Conservation (phyloP, 1,140 invertebrate genomes). For the Lucilia cuprina region DNA sequence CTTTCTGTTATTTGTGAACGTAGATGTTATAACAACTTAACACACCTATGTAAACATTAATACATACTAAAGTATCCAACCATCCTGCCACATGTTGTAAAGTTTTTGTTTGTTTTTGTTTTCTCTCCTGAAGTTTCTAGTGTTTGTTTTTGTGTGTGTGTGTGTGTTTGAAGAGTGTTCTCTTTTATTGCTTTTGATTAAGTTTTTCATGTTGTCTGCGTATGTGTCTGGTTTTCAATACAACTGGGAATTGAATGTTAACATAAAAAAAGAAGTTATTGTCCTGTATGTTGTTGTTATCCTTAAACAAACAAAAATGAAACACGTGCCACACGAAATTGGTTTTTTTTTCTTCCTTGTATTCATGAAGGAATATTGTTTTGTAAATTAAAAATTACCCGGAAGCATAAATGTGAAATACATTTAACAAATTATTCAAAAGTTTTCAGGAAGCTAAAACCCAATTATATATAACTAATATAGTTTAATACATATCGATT, state of each 20-base stretch:
- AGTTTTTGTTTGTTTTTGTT: neutral
- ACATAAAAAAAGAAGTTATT: too few relatives aligned
- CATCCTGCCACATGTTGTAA: neutral
- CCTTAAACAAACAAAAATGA: neutral
- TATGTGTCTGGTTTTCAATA: neutral
- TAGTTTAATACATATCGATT: too few relatives aligned
- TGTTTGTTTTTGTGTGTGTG: neutral
- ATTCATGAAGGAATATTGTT: too few relatives aligned
- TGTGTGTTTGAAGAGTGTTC: neutral
- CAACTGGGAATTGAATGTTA: neutral
- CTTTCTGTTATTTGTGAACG: neutral
- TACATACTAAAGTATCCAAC: neutral
- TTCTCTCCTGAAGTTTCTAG: neutral
- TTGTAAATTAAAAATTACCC: too few relatives aligned
- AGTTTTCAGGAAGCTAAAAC: too few relatives aligned
- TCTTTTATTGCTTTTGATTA: neutral
- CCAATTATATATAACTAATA: too few relatives aligned
- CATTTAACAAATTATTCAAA: too few relatives aligned
- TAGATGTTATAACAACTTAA: neutral
- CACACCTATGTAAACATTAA: neutral
- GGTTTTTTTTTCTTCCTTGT: neutral
- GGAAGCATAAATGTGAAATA: too few relatives aligned
- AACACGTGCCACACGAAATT: neutral
- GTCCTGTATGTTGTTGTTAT: too few relatives aligned
- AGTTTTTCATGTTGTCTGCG: neutral